Conservation (phyloP, 2,113 vertebrate genomes). For the Ciconia maguari region DNA sequence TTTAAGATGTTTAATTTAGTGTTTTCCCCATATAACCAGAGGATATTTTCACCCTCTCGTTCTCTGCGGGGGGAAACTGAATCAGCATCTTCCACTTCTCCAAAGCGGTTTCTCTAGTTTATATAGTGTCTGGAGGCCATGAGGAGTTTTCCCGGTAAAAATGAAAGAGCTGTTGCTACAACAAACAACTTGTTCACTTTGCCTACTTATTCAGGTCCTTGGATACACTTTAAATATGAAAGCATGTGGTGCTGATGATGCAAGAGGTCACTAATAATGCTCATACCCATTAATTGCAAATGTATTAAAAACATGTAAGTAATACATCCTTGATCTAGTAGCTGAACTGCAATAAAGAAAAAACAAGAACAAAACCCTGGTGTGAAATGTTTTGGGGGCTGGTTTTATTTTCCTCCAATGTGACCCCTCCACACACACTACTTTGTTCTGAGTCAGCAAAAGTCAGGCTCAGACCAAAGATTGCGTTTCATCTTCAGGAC, state of each 20-base stretch:
- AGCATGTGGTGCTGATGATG: not conserved
- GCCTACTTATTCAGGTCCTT: not conserved
- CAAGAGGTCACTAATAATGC: conserved; percentile 14
- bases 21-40: conserved; percentile 5
- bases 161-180: conserved; percentile 26
- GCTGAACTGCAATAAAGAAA: not conserved
- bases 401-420: not conserved
- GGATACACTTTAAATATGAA: not conserved
- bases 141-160: not conserved
- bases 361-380: not conserved
- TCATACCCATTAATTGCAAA: conserved; percentile 6
- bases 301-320: not conserved
- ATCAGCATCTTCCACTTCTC: conserved; percentile 24
- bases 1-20: conserved; percentile 3
- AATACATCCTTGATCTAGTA: not conserved
- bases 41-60: not conserved
- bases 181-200: not conserved
- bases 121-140: not conserved
- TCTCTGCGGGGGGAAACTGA: not conserved
- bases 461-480: not conserved
- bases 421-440: not conserved
- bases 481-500: not conserved
- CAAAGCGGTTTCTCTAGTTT: not conserved
- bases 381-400: not conserved
- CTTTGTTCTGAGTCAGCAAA: not conserved